Conservation (phyloP, 2,888 invertebrate genomes). For the Lepetodrilus schrolli region DNA sequence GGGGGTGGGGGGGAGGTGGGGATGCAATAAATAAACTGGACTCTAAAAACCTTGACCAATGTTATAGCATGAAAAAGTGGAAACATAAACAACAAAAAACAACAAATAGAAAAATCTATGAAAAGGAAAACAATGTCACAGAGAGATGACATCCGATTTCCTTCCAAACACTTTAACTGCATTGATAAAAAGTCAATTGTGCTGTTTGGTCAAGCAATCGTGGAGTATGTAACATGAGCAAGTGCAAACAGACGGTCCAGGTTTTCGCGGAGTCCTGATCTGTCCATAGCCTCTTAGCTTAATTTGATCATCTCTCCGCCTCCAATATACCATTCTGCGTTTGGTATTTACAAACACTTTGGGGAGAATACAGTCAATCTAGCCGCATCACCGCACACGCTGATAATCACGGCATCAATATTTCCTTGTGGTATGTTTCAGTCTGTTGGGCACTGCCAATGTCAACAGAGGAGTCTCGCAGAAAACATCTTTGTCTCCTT, state of each 20-base stretch:
- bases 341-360: constrained; percentile 21
- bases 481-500: too few relatives aligned
- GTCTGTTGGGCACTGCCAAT: neutral
- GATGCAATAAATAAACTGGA: too few relatives aligned
- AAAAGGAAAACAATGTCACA: neutral
- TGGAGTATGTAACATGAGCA: neutral
- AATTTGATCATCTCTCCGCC: neutral
- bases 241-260: neutral
- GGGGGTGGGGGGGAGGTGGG: too few relatives aligned
- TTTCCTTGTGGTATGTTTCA: neutral
- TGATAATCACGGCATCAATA: constrained; percentile 4
- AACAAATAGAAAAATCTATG: neutral
- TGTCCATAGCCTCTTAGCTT: neutral
- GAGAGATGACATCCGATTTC: neutral
- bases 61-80: too few relatives aligned
- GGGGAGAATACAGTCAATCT: neutral
- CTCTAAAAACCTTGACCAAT: too few relatives aligned
- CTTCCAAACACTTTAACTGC: neutral
- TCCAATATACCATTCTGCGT: neutral
- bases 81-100: neutral
- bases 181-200: neutral
- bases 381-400: neutral
- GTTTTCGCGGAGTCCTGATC: too few relatives aligned
- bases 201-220: neutral
- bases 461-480: constrained; percentile 1